Evolutionary conservation across 1,140 invertebrate species (phyloP).

Genomic region (Drosophila asahinai): DNA sequence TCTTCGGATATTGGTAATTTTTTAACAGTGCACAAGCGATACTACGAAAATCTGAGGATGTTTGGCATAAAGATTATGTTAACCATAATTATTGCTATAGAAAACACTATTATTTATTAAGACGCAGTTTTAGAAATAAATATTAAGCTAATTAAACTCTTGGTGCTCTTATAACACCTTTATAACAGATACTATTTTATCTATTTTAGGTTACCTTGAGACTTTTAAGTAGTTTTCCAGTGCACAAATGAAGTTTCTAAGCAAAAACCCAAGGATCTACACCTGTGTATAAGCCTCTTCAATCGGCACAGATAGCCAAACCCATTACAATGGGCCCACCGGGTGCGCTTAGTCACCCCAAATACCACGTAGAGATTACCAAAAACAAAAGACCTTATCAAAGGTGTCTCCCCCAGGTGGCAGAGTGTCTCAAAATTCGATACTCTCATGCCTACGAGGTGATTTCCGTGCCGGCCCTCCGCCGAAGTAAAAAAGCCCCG

Average conservation of each 20-base stretch:
- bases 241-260: not conserved
- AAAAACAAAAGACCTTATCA: conserved; percentile 31
- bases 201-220: not conserved
- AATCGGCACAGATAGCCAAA: conserved; percentile 7
- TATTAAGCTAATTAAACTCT: no score
- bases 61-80: conserved; percentile 10
- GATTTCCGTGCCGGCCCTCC: conserved; percentile 18
- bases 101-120: not conserved
- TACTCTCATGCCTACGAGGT: conserved; percentile 34
- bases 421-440: conserved; percentile 16
- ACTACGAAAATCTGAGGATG: not conserved
- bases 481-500: conserved; percentile 65
- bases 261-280: not conserved
- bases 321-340: conserved; percentile 8
- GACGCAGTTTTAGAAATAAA: not conserved
- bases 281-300: conserved; percentile 5
- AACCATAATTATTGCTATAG: not conserved
- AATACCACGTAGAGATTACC: not conserved
- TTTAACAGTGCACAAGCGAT: not conserved
- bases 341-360: conserved; percentile 45
- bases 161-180: no score
- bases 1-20: not conserved
- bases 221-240: not conserved
- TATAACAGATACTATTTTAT: not conserved
- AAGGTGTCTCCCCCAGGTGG: conserved; percentile 36